A percentile compares a stretch with the other conserved stretches of the same genome.
These are phyloP conservation scores for Ommatoiulus sabulosus DNA, from an alignment of 2,888 invertebrate genomes.

Conservation along the genomic window DNA sequence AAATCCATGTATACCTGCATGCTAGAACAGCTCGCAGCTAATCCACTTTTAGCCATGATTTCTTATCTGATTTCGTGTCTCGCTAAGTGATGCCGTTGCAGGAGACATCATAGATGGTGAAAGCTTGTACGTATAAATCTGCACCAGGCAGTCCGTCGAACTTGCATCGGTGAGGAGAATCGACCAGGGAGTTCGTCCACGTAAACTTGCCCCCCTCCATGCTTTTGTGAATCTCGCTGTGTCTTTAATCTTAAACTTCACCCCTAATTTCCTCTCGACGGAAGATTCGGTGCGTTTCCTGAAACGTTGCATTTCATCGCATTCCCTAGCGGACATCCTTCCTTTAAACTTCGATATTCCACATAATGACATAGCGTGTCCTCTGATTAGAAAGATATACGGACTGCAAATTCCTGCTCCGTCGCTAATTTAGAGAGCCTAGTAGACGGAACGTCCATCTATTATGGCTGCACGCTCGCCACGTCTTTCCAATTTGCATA, in stretches of 20 bases:
- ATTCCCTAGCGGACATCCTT: slow-evolving; percentile 33
- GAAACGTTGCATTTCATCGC: slow-evolving; percentile 31
- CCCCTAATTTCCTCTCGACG: slow-evolving; percentile 21
- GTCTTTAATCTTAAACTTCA: not conserved
- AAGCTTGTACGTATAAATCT: slow-evolving; percentile 15
- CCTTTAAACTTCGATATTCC: slow-evolving; percentile 25
- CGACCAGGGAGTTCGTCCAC: not conserved
- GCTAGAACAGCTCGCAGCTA: slow-evolving; percentile 31
- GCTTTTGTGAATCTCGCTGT: not conserved
- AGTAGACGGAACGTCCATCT: not conserved
- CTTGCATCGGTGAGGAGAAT: not conserved
- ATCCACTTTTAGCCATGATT: slow-evolving; percentile 43
- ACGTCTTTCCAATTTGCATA: not conserved
- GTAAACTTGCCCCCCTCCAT: not conserved
- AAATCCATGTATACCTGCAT: slow-evolving; percentile 35
- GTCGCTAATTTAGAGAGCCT: not conserved
- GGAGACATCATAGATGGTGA: slow-evolving; percentile 32
- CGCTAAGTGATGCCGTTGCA: not conserved
- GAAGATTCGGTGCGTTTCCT: slow-evolving; percentile 21
- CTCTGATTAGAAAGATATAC: slow-evolving; percentile 29
- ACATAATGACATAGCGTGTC: slow-evolving; percentile 33
- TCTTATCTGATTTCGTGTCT: slow-evolving; percentile 32
- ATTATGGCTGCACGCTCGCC: not conserved
- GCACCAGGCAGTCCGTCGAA: not conserved
- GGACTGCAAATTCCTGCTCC: not conserved